Base-by-base conservation (phyloP, 1,140 invertebrate genomes). In the Chrysomallon squamiferum region DNA sequence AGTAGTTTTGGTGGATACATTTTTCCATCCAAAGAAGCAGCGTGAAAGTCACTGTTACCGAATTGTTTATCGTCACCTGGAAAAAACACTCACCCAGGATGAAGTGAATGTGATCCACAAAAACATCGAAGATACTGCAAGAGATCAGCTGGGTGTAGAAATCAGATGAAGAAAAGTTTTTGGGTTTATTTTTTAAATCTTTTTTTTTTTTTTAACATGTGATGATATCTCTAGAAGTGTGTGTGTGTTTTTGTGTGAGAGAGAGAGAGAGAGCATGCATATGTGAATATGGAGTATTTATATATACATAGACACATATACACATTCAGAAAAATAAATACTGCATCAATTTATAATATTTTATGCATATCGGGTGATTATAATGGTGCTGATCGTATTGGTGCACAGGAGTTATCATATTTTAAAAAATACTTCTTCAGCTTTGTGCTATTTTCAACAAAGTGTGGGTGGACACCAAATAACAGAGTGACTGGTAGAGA, bases 31-130 rank as follows among this genome's bases (percentile, higher is more conserved):
- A 13, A 95, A 97, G 86, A 92, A 88, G 18, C 90, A 92, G 33
- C 90, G 89, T 76, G 89, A 83, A 1, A 98, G 95, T 71, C 91
- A 97, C 61, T 96, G 94, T 81, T 99, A 96, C 82, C 89, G 93
- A 73, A 96, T 99, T 72, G 87, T 93, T 1, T 99, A 99, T 81
- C 89, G 97, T 66, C 94, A 97, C 82, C 92, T 97, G 90, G 93
- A 97, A 76, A 89, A 90, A 66, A 94, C 93, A 2, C 85, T 99
- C 13, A 93, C 90, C 0, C 92, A 97, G 81, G 87, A 87, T 0
- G 95, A 99, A 88, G 95, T 96, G 0, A 96, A 94, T 86, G 68
- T 87, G 52, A 83, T 99, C 25, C 97, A 99, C 84, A 87, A 90
- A 73, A 79, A 89, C 76, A 97, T 99, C 71, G 90, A 88, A 78